Conservation (phyloP, 2,113 vertebrate species). For the Eleginops maclovinus region DNA sequence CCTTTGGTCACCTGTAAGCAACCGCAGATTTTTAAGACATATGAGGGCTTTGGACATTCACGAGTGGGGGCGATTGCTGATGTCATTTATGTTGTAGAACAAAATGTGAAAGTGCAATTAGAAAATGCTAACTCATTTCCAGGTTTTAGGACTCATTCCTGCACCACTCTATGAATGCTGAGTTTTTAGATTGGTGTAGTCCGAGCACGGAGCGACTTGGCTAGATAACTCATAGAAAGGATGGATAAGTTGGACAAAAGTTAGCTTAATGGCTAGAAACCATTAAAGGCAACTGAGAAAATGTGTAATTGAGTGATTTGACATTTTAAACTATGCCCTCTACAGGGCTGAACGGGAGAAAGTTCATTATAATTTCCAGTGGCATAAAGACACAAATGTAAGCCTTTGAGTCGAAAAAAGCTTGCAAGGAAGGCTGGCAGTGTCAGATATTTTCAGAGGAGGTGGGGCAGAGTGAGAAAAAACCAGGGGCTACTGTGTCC, state of each 20-base stretch:
- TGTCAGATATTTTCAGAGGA: slow-evolving; percentile 1
- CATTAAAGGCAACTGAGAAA: not conserved
- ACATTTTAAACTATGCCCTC: not conserved
- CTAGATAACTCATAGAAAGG: not conserved
- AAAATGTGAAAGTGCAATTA: too few relatives aligned
- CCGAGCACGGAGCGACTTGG: too few relatives aligned
- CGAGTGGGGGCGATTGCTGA: too few relatives aligned
- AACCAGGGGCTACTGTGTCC: slow-evolving; percentile 14
- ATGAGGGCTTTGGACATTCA: too few relatives aligned
- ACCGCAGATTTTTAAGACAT: too few relatives aligned
- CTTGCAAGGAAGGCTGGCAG: slow-evolving; percentile 5
- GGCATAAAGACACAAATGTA: slow-evolving; percentile 17
- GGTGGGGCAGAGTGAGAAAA: slow-evolving; percentile 28
- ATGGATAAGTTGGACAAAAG: not conserved
- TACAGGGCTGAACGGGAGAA: slow-evolving; percentile 7
- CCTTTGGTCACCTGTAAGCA: too few relatives aligned
- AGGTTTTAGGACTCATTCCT: too few relatives aligned
- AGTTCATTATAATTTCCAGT: slow-evolving; percentile 13
- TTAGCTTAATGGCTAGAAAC: not conserved
- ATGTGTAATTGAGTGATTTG: not conserved
- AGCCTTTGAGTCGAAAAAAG: slow-evolving; percentile 19
- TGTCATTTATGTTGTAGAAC: too few relatives aligned
- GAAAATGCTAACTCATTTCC: too few relatives aligned
- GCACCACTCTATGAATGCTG: too few relatives aligned
- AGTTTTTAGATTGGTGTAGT: too few relatives aligned